Evolutionary conservation across 2,888 invertebrate genomes (phyloP).

Genomic region (Tetanocera ferruginea): DNA sequence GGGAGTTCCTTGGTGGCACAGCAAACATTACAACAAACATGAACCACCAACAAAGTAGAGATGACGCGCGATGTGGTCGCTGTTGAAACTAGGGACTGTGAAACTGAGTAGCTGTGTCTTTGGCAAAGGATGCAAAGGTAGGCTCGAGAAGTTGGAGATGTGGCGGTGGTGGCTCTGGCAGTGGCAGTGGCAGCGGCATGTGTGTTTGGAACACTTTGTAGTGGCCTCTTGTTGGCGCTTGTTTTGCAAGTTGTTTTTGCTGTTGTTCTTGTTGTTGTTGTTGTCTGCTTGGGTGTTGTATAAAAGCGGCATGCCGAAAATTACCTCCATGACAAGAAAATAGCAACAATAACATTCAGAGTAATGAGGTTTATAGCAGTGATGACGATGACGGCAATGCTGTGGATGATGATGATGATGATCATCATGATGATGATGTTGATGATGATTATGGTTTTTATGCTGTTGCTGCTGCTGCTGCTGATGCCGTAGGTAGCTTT

Average conservation of each 20-base stretch:
- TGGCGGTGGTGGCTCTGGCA: neutral
- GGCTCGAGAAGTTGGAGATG: neutral
- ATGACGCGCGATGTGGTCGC: slow-evolving; percentile 30
- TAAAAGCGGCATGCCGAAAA: slow-evolving; percentile 37
- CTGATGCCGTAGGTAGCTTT: neutral
- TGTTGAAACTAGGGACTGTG: slow-evolving; percentile 34
- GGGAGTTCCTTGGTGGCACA: slow-evolving; percentile 49
- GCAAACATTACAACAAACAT: slow-evolving; percentile 46
- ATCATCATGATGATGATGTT: neutral
- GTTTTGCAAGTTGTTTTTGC: slow-evolving; percentile 1
- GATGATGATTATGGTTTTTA: neutral
- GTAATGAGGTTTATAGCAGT: neutral
- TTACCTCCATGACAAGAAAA: slow-evolving; percentile 48
- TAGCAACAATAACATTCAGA: slow-evolving; percentile 39
- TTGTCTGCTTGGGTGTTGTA: neutral
- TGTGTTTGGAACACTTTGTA: neutral
- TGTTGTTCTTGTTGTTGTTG: neutral
- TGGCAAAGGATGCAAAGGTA: slow-evolving; percentile 9
- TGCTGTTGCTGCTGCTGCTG: neutral
- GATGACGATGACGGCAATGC: neutral
- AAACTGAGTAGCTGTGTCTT: slow-evolving; percentile 32
- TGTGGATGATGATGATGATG: neutral
- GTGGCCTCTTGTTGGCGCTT: slow-evolving; percentile 25
- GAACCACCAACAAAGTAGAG: slow-evolving; percentile 46
- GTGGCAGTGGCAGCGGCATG: no score